These are phyloP conservation scores for Lerista edwardsae DNA, from an alignment of 2,797 vertebrate species.

Conservation along the genomic window DNA sequence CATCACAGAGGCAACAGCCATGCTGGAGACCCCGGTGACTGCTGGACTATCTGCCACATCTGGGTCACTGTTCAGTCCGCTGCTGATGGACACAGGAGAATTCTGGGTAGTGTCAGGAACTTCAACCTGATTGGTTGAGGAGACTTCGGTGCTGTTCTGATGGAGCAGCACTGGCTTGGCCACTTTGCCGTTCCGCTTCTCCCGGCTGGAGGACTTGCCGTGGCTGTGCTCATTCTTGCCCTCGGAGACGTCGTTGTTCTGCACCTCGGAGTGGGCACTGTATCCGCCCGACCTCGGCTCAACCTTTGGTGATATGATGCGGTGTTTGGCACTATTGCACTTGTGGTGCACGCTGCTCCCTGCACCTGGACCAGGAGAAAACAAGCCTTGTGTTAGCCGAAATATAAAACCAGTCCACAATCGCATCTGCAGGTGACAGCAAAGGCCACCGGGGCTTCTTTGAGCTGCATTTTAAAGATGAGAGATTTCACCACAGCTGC, in stretches of 20 bases:
- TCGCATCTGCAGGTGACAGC: not conserved
- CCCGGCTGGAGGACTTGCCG: constrained; percentile 83
- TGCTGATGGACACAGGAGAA: constrained; percentile 98
- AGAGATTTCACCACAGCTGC: not conserved
- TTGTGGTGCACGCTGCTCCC: constrained; percentile 99
- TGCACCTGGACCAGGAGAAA: constrained; percentile 82
- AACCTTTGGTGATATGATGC: constrained; percentile 99
- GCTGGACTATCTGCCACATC: constrained; percentile 97
- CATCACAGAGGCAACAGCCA: constrained; percentile 95
- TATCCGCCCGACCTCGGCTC: constrained; percentile 93
- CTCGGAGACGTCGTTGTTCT: constrained; percentile 98
- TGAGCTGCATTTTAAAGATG: too few species aligned
- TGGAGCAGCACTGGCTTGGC: constrained; percentile 94
- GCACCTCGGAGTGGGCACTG: constrained; percentile 93
- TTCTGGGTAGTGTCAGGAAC: constrained; percentile 99
- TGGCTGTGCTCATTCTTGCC: constrained; percentile 95
- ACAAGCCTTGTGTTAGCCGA: not conserved
- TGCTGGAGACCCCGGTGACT: constrained; percentile 93
- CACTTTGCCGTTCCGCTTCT: constrained; percentile 97
- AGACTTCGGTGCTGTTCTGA: constrained; percentile 98
- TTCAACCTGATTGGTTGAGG: constrained; percentile 98
- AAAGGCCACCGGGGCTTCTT: too few species aligned
- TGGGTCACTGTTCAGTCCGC: constrained; percentile 95
- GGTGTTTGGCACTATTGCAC: constrained; percentile 99
- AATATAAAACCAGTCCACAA: not conserved